Conservation (phyloP, 2,113 vertebrate species). For the pig (Sus scrofa) region T2T-Sscrofa CM000824.6:174320501-174321000, state of each 20-base stretch:
- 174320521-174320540: slow-evolving; percentile 76
- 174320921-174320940: slow-evolving; percentile 99
- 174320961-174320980: slow-evolving; percentile 98
- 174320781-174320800: slow-evolving; percentile 81
- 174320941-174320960: slow-evolving; percentile 98
- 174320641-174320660: slow-evolving; percentile 82
- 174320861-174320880: slow-evolving; percentile 98
- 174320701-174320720: slow-evolving; percentile 79
- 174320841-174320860: slow-evolving; percentile 98
- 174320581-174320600: slow-evolving; percentile 85
- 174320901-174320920: slow-evolving; percentile 99
- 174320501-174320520: slow-evolving; percentile 77
- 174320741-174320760: slow-evolving; percentile 85
- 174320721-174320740: slow-evolving; percentile 84
- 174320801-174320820: slow-evolving; percentile 17
- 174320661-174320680: slow-evolving; percentile 86
- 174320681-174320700: slow-evolving; percentile 79
- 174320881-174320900: slow-evolving; percentile 99
- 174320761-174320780: slow-evolving; percentile 78
- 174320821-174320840: slow-evolving; percentile 97
- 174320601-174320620: slow-evolving; percentile 86
- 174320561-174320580: slow-evolving; percentile 85
- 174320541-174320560: slow-evolving; percentile 74
- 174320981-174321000: slow-evolving; percentile 99
- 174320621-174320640: slow-evolving; percentile 86